Evolutionary conservation across 2,797 vertebrate species (phyloP).

Genomic region (Silurus lanzhouensis): DNA sequence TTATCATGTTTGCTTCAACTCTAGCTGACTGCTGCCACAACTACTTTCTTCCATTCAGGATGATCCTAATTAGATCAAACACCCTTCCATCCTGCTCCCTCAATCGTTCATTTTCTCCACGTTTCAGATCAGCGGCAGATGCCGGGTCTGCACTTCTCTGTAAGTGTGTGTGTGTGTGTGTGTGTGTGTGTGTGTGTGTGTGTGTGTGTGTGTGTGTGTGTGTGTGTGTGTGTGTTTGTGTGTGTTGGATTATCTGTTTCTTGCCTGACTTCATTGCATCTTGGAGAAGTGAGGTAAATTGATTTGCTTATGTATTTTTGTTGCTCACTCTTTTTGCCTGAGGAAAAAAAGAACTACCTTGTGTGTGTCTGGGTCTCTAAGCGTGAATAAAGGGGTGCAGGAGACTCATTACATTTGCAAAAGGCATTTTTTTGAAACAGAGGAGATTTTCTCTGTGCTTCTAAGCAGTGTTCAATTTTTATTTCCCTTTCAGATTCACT

Average conservation of each 20-base stretch:
- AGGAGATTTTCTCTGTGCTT: conserved; percentile 45
- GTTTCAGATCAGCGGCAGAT: conserved; percentile 21
- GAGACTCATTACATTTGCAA: conserved; percentile 63
- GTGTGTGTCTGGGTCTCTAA: conserved; percentile 54
- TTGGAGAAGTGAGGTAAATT: conserved; percentile 60
- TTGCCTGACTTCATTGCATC: conserved; percentile 56
- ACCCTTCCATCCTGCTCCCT: conserved; percentile 41
- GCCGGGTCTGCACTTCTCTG: conserved; percentile 14
- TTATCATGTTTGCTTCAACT: conserved; percentile 50
- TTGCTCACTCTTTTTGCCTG: conserved; percentile 60
- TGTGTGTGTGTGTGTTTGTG: background rate
- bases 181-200: background rate
- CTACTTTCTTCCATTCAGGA: conserved; percentile 56
- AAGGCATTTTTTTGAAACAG: conserved; percentile 53
- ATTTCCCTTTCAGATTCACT: conserved; percentile 61
- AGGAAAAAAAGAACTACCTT: conserved; percentile 58
- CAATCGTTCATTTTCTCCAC: conserved; percentile 43
- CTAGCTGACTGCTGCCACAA: conserved; percentile 62
- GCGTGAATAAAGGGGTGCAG: conserved; percentile 48
- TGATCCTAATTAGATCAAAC: conserved; percentile 61
- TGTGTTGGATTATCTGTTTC: conserved; percentile 47
- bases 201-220: background rate
- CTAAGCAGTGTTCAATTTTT: conserved; percentile 55
- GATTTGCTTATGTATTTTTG: conserved; percentile 65
- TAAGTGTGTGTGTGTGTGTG: background rate